Evolutionary conservation across 2,888 invertebrate species (phyloP), one percentile per base, ranked within the genome.

Genomic region (Teleogryllus oceanicus): DNA sequence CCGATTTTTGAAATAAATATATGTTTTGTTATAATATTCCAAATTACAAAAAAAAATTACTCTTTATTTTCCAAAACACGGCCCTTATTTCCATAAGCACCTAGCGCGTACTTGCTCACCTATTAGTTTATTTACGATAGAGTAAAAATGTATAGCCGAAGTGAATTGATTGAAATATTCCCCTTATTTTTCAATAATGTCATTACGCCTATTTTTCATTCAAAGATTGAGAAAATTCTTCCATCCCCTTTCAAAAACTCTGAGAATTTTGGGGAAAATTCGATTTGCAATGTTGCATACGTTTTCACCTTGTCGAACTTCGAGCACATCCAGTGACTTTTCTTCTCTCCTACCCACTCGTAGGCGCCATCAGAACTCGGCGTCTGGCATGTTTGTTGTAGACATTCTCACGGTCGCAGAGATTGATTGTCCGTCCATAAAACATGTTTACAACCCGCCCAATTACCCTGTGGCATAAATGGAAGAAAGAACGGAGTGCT

Each of bases 361-460:
- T 62, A 3, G 13, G n/a, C 62, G n/a, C 62, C n/a, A 62, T 18
- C 62, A 62, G 13, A 11, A 62, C 62, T 62, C 62, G 0, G 11
- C 13, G 16, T n/a, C n/a, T 5, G n/a, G 4, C n/a, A 5, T 62
- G 62, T 62, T 18, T 62, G 62, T 62, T 62, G 62, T 62, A 62
- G 62, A 62, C 62, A 62, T 62, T 62, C 62, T 62, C 62, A 62
- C 62, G 62, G 62, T 62, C 62, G 11, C 62, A 13, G 62, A 62
- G 62, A 62, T 62, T 62, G 62, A 62, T 62, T 62, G 62, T 62
- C 62, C n/a, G 62, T n/a, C 62, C 62, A 62, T 62, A 62, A 62
- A 62, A 62, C 62, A 62, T 62, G 62, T 62, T 62, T 62, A 62
- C 62, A 62, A 62, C 62, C 62, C 62, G n/a, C 62, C 62, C 62